Percentiles rank a stretch among this genome's conserved stretches.
Conservation (phyloP, 1,140 invertebrate genomes). For the Bombus turneri region DNA sequence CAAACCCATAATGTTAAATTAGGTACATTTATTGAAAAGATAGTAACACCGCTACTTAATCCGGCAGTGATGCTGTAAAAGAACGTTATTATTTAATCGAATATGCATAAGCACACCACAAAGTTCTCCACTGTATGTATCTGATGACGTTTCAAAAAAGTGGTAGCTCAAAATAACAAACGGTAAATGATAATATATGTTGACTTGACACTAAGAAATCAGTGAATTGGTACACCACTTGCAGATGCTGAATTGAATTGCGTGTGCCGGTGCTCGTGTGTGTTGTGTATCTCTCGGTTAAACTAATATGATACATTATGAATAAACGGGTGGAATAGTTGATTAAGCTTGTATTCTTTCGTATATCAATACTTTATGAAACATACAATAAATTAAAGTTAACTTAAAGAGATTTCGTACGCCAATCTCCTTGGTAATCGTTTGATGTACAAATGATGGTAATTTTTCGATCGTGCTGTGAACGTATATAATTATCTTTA, state of each 20-base stretch:
- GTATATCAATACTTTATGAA: constrained; percentile 9
- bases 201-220: constrained; percentile 9
- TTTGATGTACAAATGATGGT: constrained; percentile 1
- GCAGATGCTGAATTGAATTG: neutral
- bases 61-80: constrained; percentile 65
- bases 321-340: constrained; percentile 17
- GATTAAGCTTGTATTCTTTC: constrained; percentile 1
- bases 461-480: neutral
- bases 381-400: neutral
- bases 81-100: constrained; percentile 45
- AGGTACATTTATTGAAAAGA: constrained; percentile 29
- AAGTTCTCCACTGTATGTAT: constrained; percentile 43
- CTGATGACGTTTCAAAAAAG: neutral
- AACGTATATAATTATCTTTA: constrained; percentile 24
- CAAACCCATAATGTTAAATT: constrained; percentile 34
- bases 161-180: neutral
- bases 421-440: neutral
- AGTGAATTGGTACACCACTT: neutral
- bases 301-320: neutral
- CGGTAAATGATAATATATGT: constrained; percentile 1
- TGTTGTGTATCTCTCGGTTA: neutral
- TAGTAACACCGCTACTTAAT: constrained; percentile 57
- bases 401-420: neutral
- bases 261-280: constrained; percentile 18
- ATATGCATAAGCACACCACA: constrained; percentile 43